Base-by-base conservation (phyloP, 2,113 vertebrate species). In the Sminthopsis crassicaudata region DNA sequence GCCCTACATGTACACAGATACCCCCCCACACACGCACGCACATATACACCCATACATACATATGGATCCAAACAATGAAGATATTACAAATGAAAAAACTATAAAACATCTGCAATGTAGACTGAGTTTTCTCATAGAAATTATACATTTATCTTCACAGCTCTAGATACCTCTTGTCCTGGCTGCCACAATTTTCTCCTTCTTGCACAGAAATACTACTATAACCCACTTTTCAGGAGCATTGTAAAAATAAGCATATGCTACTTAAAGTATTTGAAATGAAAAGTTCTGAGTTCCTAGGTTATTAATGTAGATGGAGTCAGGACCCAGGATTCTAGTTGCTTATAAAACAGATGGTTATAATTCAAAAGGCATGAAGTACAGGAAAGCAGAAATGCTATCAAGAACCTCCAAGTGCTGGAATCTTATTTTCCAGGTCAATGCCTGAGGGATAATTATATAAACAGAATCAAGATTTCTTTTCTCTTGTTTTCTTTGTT, bases 271-370 rank as follows among this genome's bases (percentile, higher is more conserved):
- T 84, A n/a, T 84, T 84, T n/a, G 42, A 84, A 84, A 84, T 84
- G 67, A 84, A 84, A 42, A 84, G n/a, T 84, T 84, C 67, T 84
- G 67, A 84, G 36, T 84, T 84, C 67, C 67, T 84, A 42, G 67
- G 67, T 94, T 27, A 90, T 84, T 92, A 96, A 95, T 54, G 22
- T 89, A 91, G 88, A 96, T 93, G 94, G 93, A 91, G 91, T 95
- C 25, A 90, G 90, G 95, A 93, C 55, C 95, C 60, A 42, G 84
- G 95, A 92, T 96, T 97, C 97, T 97, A 96, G 95, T 97, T 95
- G 95, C 96, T 97, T 76, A 95, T 94, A 92, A 95, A 97, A 94
- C 97, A 98, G 96, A 96, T 96, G 97, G 96, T 96, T 97, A 94
- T 95, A 94, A 96, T 96, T 97, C 97, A 96, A 97, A 96, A 96